Evolutionary conservation across 2,888 invertebrate species (phyloP), one percentile per base, ranked within the genome.

Genomic region (Leptopilina myrica): DNA sequence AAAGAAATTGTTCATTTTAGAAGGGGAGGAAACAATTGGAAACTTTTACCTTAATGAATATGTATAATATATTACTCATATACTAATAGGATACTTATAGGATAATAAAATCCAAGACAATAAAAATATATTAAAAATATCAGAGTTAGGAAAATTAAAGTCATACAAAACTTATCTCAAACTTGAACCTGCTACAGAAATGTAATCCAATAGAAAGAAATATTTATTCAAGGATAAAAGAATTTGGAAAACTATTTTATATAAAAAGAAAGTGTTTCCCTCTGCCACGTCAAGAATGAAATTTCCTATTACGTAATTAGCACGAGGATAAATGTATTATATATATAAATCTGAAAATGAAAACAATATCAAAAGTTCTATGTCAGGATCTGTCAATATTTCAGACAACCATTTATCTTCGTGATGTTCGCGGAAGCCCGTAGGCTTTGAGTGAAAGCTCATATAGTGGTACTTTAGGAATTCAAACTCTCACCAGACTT

Each of bases 341-440:
- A 11, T 56, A 15, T 62, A 73, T 56, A 73, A 73, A 73, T 73
- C 73, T 73, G 73, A 73, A 73, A 73, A 73, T 40, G 73, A 73
- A 56, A 73, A 73, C 73, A 33, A 73, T 73, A 56, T 73, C 73
- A 73, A 33, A 73, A 73, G 33, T 73, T 56, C 56, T 73, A 56
- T 40, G 73, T n/a, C 56, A 20, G 69, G 73, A 73, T 73, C 56
- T 73, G 56, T 33, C 73, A 73, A 73, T 73, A 73, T 56, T 73
- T 73, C 73, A 73, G 53, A 49, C 33, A 33, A 33, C 33, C 33
- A 56, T 73, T 73, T 73, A 73, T 73, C 66, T 66, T 66, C n/a
- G 43, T 66, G 56, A 73, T 56, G 56, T n/a, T 56, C 73, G 33
- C 33, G 73, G 40, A 69, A 33, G 73, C 33, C 53, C 26, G 73